Base-by-base conservation (phyloP, 2,888 invertebrate genomes). In the Nudaria mundana region DNA sequence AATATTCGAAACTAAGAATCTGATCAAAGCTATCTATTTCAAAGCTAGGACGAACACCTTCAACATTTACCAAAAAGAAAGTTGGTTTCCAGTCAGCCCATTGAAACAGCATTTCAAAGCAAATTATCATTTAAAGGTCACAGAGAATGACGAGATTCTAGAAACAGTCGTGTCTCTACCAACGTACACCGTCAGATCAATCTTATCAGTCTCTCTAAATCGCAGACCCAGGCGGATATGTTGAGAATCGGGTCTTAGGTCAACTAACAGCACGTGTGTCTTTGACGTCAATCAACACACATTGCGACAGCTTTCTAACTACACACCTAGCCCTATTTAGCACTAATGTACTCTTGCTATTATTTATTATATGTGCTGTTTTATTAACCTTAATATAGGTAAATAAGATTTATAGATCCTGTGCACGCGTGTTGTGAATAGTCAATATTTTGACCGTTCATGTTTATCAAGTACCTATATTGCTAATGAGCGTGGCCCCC, bases 201-300 rank as follows among this genome's bases (percentile, higher is more conserved):
- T 68, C 61, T 66, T 67, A 70, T 68, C 65, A 53, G 38, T 48
- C 57, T 60, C 54, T 52, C 42, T 53, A 48, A 52, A 63, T 54
- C 44, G 53, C 51, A 48, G 51, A 51, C 43, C 51, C 39, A 65
- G 40, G 63, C 69, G 72, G 76, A 72, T 72, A 58, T 52, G 51
- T 52, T 61, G 54, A 53, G 63, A 61, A 69, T 63, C 58, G 60
- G 78, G 76, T 76, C 78, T 71, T 71, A 75, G 77, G 78, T 78
- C 75, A 68, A 56, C 56, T 66, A 67, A 66, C 63, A 63, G 63
- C 72, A 69, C 71, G 72, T 74, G 79, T 66, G 63, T 56, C 52
- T 65, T 72, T 76, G 75, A 76, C 78, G 80, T 80, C 79, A 74
- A 72, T 62, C 60, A 63, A 62, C 68, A 61, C 59, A 57, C 60